Percentiles rank a stretch among this genome's conserved stretches.
These are phyloP conservation scores for Orthosia gracilis DNA, from an alignment of 2,888 invertebrate species.

Conservation along the genomic window DNA sequence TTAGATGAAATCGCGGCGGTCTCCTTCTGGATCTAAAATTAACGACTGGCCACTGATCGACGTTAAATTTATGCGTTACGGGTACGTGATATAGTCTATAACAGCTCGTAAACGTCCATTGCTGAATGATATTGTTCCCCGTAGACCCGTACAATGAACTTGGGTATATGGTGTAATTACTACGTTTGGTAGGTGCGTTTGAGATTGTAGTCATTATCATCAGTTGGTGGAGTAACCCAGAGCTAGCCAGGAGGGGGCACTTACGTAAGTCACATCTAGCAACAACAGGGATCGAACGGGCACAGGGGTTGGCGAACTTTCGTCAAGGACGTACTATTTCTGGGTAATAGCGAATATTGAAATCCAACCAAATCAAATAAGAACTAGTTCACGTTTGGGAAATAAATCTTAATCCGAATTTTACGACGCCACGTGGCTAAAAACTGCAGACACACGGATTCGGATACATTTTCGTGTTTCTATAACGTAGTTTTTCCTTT, in stretches of 20 bases:
- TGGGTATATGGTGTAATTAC: slow-evolving; percentile 4
- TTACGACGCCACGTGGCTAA: slow-evolving; percentile 36
- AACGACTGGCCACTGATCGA: slow-evolving; percentile 13
- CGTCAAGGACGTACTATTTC: slow-evolving; percentile 3
- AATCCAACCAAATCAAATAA: slow-evolving; percentile 28
- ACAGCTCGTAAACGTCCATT: slow-evolving; percentile 11
- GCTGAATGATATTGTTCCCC: slow-evolving; percentile 24
- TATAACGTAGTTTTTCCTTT: slow-evolving; percentile 41
- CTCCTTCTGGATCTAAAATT: slow-evolving; percentile 16
- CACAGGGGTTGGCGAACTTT: slow-evolving; percentile 14
- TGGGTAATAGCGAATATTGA: slow-evolving; percentile 18
- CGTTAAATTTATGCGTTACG: slow-evolving; percentile 5
- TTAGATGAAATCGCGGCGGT: slow-evolving; percentile 9
- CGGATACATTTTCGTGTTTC: slow-evolving; percentile 31
- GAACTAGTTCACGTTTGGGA: slow-evolving; percentile 30
- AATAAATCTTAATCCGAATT: slow-evolving; percentile 42
- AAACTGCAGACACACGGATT: slow-evolving; percentile 31
- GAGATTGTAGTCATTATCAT: slow-evolving; percentile 8
- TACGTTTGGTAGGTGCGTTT: slow-evolving; percentile 6
- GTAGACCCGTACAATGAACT: slow-evolving; percentile 13
- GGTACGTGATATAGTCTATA: slow-evolving; percentile 28
- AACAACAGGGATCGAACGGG: slow-evolving; percentile 1
- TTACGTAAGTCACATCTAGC: slow-evolving; percentile 17
- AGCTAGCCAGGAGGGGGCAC: not conserved
- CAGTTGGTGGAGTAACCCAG: not conserved